Evolutionary conservation across 2,113 vertebrate genomes (phyloP), one percentile per base, ranked within the genome.

Genomic region (Calypte anna): DNA sequence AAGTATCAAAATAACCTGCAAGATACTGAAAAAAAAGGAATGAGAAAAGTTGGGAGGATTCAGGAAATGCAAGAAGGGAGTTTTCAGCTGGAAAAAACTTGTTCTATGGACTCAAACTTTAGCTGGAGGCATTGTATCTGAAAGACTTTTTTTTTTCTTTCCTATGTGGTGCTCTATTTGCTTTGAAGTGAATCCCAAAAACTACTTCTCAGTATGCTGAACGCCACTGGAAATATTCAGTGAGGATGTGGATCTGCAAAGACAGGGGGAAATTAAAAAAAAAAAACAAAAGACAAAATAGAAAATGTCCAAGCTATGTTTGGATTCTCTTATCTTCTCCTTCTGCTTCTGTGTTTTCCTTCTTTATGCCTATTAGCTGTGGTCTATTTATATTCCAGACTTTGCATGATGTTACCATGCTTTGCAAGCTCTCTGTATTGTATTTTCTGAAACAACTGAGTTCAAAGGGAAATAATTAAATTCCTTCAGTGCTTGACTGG

Each of bases 341-440:
- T 82, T 55, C 61, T 88, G 69, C 81, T 95, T 86, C 69, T 91
- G 73, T 64, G 48, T 44, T 92, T 86, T 63, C 24, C n/a, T 82
- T 77, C 74, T 90, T 88, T 51, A 33, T 27, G 67, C 67, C 23
- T 55, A 2, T 53, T 69, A 48, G 4, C n/a, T 43, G 21, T 7
- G 36, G 23, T 76, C 28, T 28, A 6, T 84, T 81, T 72, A 18
- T 76, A 30, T 46, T 61, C 72, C 59, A 85, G 67, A 31, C 14
- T 90, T 86, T 74, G 30, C 27, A 11, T 33, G 23, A 48, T 55
- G 13, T 66, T 80, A 3, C 59, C 7, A 2, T 62, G 53, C 14
- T 76, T 58, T 33, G 8, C 70, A 43, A 69, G 22, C 8, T 57
- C 51, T 81, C 33, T 67, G 10, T 44, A 43, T 38, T 43, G 14